Evolutionary conservation across 2,888 invertebrate genomes (phyloP), one percentile per base, ranked within the genome.

Genomic region (Trisateles emortualis): DNA sequence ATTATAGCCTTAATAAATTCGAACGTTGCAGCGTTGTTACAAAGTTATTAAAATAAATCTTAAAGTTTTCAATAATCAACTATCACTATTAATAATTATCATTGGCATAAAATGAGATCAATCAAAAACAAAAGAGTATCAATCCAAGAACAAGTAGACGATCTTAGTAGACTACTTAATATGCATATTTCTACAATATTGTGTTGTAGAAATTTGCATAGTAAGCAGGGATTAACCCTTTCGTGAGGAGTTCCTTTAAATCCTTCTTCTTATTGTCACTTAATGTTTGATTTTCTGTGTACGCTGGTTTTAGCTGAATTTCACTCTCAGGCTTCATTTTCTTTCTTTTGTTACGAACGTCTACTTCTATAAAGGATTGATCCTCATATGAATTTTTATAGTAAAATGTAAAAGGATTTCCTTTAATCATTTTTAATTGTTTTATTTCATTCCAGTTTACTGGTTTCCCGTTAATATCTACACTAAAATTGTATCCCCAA

Each of bases 361-460:
- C 26, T 40, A 67, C 57, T 54, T 62, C 30, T 42, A 56, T 51
- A 44, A 53, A 61, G 36, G 13, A 43, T 10, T 51, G 49, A 38
- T 66, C 58, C 24, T 13, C 49, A 42, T 64, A 68, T 6, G 62
- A 65, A 22, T 50, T 56, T 41, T 66, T 64, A 46, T 62, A 60
- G 33, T 45, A 59, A 54, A 57, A 44, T 6, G 3, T n/a, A 10
- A 52, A 41, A 30, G 53, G 41, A 40, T 45, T 24, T 2, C 24
- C 22, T 35, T 44, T 44, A 35, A 35, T 16, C 48, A 63, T 54
- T 42, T 55, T 35, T n/a, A 62, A 40, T 30, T 52, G 46, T 42
- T 68, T 66, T 33, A 71, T 54, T 35, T 66, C 58, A 42, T 66
- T 64, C 64, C 68, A 68, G 35, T 55, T 62, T 17, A 68, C 63